These are phyloP conservation scores for Drosophila monieri DNA, from an alignment of 2,888 invertebrate genomes.

Conservation along the genomic window DNA sequence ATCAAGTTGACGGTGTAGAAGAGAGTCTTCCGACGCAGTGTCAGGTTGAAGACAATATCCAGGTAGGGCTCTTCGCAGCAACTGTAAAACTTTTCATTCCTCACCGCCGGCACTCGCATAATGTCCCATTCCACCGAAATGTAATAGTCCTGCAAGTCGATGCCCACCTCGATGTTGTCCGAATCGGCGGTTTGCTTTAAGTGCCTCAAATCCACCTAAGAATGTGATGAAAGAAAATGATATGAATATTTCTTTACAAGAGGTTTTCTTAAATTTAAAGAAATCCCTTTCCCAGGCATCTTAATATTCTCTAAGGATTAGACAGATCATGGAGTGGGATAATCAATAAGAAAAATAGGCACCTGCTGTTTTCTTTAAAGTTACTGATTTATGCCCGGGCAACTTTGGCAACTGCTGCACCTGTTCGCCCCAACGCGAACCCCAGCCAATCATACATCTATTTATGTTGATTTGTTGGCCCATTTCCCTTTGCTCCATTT, in stretches of 20 bases:
- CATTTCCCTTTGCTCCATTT: conserved; percentile 43
- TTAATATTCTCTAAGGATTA: conserved; percentile 5
- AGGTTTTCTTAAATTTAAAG: background rate
- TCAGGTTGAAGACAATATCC: conserved; percentile 99
- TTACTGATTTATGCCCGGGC: conserved; percentile 58
- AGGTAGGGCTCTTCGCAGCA: conserved; percentile 98
- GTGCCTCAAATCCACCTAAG: conserved; percentile 95
- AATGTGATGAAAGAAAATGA: background rate
- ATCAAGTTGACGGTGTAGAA: conserved; percentile 99
- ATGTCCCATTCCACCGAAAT: conserved; percentile 99
- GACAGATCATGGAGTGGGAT: conserved; percentile 20
- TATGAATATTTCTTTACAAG: background rate
- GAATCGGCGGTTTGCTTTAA: conserved; percentile 94
- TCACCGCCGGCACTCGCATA: conserved; percentile 94
- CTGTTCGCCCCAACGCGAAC: conserved; percentile 39
- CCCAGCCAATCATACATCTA: conserved; percentile 59
- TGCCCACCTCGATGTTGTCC: conserved; percentile 94
- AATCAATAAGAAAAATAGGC: conserved; percentile 18
- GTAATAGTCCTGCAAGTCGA: conserved; percentile 96
- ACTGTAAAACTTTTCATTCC: conserved; percentile 96
- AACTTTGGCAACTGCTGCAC: conserved; percentile 47
- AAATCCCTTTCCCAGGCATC: background rate
- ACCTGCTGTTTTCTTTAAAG: conserved; percentile 27
- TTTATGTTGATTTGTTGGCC: conserved; percentile 73
- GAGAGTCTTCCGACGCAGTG: conserved; percentile 95